phyloP scores from a whole-genome alignment of 2,888 invertebrate species.

The Pteria penguin region DNA sequence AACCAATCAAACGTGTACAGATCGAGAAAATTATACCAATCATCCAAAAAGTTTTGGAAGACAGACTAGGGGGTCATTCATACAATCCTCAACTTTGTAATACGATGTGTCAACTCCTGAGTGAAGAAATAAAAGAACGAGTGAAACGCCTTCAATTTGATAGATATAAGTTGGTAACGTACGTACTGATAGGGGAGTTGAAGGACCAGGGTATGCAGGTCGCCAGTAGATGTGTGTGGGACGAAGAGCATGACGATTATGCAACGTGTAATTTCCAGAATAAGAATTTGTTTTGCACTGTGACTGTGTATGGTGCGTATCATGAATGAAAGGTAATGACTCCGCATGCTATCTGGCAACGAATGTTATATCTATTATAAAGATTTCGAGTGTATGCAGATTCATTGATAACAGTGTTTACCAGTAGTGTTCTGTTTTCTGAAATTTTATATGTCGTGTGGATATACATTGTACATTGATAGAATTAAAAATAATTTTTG shows the following conservation, averaged over 20 bases:
- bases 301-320: constrained; percentile 66
- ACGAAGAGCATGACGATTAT: constrained; percentile 61
- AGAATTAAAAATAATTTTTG: too few species aligned
- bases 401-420: too few species aligned
- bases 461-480: too few species aligned
- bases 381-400: too few species aligned
- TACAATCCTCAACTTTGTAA: constrained; percentile 64
- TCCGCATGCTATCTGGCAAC: too few species aligned
- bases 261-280: constrained; percentile 63
- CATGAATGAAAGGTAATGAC: constrained; percentile 58
- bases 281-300: constrained; percentile 62
- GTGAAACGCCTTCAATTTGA: constrained; percentile 66
- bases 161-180: constrained; percentile 67
- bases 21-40: constrained; percentile 47
- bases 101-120: constrained; percentile 59
- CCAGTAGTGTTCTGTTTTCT: too few species aligned
- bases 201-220: constrained; percentile 58
- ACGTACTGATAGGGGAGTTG: constrained; percentile 62
- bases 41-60: constrained; percentile 55
- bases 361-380: too few species aligned
- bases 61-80: constrained; percentile 52
- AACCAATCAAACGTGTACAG: constrained; percentile 60
- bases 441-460: too few species aligned
- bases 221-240: constrained; percentile 65
- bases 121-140: constrained; percentile 68